These are phyloP conservation scores for Marmota flaviventris DNA, from an alignment of 2,113 vertebrate genomes.

Conservation along the genomic window DNA sequence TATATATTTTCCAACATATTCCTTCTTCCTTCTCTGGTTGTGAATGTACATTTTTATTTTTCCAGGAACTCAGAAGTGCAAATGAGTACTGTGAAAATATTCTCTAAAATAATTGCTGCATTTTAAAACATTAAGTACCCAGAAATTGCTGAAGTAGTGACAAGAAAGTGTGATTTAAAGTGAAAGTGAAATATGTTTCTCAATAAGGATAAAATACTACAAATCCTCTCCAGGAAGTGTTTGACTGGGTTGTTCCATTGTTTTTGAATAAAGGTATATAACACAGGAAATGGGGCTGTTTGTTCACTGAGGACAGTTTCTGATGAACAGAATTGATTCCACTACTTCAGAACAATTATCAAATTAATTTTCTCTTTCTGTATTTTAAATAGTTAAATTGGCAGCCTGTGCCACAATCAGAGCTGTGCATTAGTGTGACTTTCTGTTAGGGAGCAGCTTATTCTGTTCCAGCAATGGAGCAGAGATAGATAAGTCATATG, in stretches of 20 bases:
- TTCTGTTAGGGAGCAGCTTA: fast-evolving
- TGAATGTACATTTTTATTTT: background rate
- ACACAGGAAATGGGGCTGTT: background rate
- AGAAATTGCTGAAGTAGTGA: background rate
- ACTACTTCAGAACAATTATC: background rate
- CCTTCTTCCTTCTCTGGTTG: background rate
- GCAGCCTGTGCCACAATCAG: background rate
- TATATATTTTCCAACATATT: background rate
- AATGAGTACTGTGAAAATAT: background rate
- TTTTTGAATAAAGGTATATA: background rate
- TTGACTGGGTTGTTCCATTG: background rate
- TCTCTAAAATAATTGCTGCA: background rate
- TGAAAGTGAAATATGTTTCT: background rate
- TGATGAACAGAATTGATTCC: background rate
- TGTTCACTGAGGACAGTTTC: background rate
- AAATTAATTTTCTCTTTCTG: background rate
- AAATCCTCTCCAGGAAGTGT: background rate
- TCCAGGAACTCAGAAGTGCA: background rate
- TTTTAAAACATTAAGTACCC: background rate
- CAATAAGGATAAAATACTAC: background rate
- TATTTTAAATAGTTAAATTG: background rate
- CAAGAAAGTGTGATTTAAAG: background rate
- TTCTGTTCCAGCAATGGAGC: fast-evolving
- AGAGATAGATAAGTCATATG: fast-evolving
- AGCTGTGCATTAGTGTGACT: no score